Base-by-base conservation (phyloP, 2,888 invertebrate species). In the Ischnus inquisitorius region DNA sequence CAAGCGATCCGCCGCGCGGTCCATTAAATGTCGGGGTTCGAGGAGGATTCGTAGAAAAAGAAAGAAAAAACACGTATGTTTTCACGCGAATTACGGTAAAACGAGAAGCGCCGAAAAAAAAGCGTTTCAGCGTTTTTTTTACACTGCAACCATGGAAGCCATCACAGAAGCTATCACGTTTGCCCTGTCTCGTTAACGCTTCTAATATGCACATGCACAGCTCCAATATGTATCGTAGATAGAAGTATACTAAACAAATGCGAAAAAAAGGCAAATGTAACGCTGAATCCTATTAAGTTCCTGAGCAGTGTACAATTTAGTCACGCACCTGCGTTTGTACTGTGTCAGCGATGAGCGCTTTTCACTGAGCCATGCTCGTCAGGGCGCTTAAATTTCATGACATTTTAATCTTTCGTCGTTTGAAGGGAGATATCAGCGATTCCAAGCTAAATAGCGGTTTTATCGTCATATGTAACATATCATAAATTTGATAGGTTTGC, bases 231-330 rank as follows among this genome's bases (percentile, higher is more conserved):
- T 51, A 19, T 10, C 14, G 69, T 6, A 14, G 22, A 64, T 6
- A 14, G 22, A 64, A 51, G n/a, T 48, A 34, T 34, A 74, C 19
- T 28, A 62, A 48, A 51, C 48, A 8, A 51, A 75, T 48, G 19
- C 22, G 25, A 64, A 64, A n/a, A 39, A 28, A 60, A 16, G 3
- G 57, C 39, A 19, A 25, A 51, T 62, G 22, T 64, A 5, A 34
- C 12, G 12, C 62, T 48, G 3, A 10, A 16, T 74, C 46, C 34
- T 48, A 34, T 64, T 28, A 64, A 10, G 34, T 10, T 43, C 43
- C 8, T 62, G 8, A n/a, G 34, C 34, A 16, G 34, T 6, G 34
- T 25, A 34, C 34, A 75, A 62, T 62, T 75, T 48, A 28, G 10
- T n/a, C 48, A 48, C 6, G 43, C 28, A 4, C 6, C 39, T 28